These are phyloP conservation scores for Chloropsis cyanopogon DNA, from an alignment of 2,113 vertebrate genomes.

Conservation along the genomic window DNA sequence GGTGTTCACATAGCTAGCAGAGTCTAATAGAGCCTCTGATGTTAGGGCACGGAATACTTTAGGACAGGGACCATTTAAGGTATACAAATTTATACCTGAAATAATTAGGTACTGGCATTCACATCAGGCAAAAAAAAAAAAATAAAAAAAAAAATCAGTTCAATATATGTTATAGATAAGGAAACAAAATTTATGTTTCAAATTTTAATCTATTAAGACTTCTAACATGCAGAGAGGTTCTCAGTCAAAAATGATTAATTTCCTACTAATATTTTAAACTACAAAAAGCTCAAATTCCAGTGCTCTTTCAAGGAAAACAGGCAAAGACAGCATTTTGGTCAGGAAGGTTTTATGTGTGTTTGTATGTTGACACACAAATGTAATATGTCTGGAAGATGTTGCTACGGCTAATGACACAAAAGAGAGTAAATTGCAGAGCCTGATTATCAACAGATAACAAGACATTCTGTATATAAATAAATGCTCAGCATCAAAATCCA, in stretches of 20 bases:
- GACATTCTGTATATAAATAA: conserved; percentile 84
- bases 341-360: conserved; percentile 64
- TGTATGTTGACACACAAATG: conserved; percentile 71
- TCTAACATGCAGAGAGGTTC: background rate
- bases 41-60: background rate
- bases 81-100: conserved; percentile 1
- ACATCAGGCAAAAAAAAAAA: background rate
- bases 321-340: conserved; percentile 64
- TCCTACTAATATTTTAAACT: conserved; percentile 58
- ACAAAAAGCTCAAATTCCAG: conserved; percentile 41
- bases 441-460: conserved; percentile 86
- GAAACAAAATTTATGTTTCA: conserved; percentile 41
- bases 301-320: conserved; percentile 3
- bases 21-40: background rate
- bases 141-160: conserved; percentile 41
- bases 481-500: conserved; percentile 81
- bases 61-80: background rate
- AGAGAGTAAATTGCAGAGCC: conserved; percentile 80
- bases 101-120: conserved; percentile 2
- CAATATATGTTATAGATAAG: conserved; percentile 7
- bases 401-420: conserved; percentile 78
- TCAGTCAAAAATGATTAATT: conserved; percentile 45
- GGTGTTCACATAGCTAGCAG: background rate
- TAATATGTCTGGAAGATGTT: conserved; percentile 75
- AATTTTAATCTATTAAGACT: conserved; percentile 46